Percentiles rank a stretch among this genome's conserved stretches.
These are phyloP conservation scores for Tympanuchus pallidicinctus DNA, from an alignment of 2,113 vertebrate genomes.

Conservation along the genomic window DNA sequence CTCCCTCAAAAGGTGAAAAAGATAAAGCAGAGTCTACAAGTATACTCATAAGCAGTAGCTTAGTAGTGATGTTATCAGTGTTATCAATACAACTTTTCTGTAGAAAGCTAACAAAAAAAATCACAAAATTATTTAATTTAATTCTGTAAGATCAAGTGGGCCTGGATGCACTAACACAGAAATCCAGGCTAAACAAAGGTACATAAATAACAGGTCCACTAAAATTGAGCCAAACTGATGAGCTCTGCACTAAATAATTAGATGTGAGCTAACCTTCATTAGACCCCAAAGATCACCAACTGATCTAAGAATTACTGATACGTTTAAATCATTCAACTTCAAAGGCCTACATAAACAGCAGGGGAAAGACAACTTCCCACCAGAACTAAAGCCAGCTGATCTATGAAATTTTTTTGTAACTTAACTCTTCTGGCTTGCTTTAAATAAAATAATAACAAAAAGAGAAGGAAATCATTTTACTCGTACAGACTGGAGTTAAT, in stretches of 20 bases:
- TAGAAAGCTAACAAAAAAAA: not conserved
- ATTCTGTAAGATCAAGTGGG: not conserved
- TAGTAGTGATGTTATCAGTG: not conserved
- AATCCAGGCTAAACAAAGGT: not conserved
- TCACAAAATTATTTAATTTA: not conserved
- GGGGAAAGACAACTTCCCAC: not conserved
- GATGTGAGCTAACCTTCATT: not conserved
- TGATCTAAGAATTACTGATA: not conserved
- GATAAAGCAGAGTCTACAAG: not conserved
- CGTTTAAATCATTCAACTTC: not conserved
- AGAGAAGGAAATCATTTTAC: not conserved
- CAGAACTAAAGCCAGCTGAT: not conserved
- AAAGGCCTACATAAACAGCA: rapidly evolving
- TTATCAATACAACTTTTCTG: not conserved
- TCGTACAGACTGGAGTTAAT: not conserved
- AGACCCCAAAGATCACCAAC: not conserved
- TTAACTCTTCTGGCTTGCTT: not conserved
- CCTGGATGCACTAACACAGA: not conserved
- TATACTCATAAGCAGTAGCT: not conserved
- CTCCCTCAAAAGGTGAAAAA: not conserved
- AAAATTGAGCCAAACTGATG: not conserved
- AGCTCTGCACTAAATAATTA: not conserved
- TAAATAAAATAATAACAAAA: not conserved
- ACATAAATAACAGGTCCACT: not conserved
- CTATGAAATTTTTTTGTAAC: not conserved